Base-by-base conservation (phyloP, 2,888 invertebrate species). In the Drosophila anomelani region DNA sequence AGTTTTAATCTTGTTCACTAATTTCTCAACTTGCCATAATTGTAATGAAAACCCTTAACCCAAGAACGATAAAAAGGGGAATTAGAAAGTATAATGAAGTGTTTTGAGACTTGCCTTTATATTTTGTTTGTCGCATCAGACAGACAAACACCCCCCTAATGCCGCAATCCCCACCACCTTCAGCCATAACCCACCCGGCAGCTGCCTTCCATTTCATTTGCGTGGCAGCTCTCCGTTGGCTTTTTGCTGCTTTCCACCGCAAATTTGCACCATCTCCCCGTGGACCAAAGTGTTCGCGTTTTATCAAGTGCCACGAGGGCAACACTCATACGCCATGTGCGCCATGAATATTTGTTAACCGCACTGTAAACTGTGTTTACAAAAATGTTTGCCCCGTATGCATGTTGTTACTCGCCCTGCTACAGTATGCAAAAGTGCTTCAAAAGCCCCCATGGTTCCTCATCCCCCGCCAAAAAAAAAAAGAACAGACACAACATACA, bases 1-100 rank as follows among this genome's bases (percentile, higher is more conserved):
- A 20, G 1, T 15, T 13, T 29, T 20, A 15, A 34, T 6, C 34
- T 9, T 34, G 20, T 6, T 20, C 9, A 51, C 15, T n/a, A n/a
- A 32, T 2, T 20, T 32, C 13, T 12, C 10, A 41, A 10, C 38
- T 17, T 13, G 23, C 13, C 9, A 32, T 17, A 57, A 51, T 23
- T 32, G 23, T n/a, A 36, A 36, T 7, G 34, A 32, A 54, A 67
- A 23, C 26, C 44, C 36, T 20, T 43, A 36, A 23, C 34, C 34
- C 36, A 36, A 49, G 20, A 36, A 32, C 47, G 41, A 47, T 49
- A 55, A 73, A 73, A 51, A 23, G 36, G 23, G 36, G 63, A 72
- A 74, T 80, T 80, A 81, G 64, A 81, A 80, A 80, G 80, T 80
- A 81, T 80, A 79, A 81, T 80, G 79, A 80, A 80, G 82, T 75